A percentile compares a stretch with the other conserved stretches of the same genome.
Evolutionary conservation across 2,888 invertebrate genomes (phyloP).

Genomic region (Horisme vitalbata): DNA sequence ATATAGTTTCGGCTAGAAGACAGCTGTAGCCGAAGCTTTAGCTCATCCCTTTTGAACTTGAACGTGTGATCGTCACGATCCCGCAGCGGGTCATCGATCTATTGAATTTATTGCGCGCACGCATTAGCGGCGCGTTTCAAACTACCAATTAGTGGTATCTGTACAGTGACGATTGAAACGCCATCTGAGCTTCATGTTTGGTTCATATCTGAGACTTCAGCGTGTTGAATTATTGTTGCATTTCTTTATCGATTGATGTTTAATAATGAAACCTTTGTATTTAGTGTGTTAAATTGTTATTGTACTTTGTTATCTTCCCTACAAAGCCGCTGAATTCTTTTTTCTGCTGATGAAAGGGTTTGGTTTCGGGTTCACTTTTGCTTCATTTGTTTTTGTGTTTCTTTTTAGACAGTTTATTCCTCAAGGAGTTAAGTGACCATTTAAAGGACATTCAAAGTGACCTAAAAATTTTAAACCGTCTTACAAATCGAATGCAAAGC

Average conservation of each 20-base stretch:
- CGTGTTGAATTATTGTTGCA: constrained; percentile 6
- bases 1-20: constrained; percentile 3
- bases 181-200: constrained; percentile 43
- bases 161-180: constrained; percentile 63
- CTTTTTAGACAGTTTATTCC: no score
- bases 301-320: no score
- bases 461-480: no score
- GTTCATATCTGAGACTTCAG: constrained; percentile 25
- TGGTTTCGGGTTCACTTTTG: no score
- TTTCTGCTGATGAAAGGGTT: no score
- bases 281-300: no score
- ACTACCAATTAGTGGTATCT: constrained; percentile 69
- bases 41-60: constrained; percentile 22
- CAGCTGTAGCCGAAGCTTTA: constrained; percentile 12
- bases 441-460: no score
- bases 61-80: constrained; percentile 25
- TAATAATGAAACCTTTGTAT: no score
- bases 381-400: no score
- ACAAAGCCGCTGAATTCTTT: no score
- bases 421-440: no score
- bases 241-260: not conserved
- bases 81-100: constrained; percentile 42
- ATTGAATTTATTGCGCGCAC: constrained; percentile 56
- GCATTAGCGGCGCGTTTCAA: constrained; percentile 75
- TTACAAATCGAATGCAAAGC: not conserved